These are phyloP conservation scores for Junonia oenone DNA, from an alignment of 2,888 invertebrate genomes.

Conservation along the genomic window DNA sequence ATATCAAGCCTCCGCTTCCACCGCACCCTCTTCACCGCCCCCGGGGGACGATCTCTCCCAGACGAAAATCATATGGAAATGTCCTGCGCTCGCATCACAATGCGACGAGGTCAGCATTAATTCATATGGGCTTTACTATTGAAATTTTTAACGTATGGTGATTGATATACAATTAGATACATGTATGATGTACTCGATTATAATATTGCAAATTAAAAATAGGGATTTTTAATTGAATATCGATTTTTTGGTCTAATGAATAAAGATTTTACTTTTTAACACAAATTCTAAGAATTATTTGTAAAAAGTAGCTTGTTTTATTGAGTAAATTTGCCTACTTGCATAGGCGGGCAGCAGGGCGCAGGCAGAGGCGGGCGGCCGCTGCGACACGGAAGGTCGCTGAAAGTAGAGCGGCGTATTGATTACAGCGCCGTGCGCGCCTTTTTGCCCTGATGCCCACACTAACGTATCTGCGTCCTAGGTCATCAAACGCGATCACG, in stretches of 20 bases:
- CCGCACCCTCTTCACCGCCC: slow-evolving; percentile 46
- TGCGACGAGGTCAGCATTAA: slow-evolving; percentile 2
- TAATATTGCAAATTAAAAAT: too few species aligned
- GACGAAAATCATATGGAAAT: slow-evolving; percentile 57
- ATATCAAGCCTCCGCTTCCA: slow-evolving; percentile 70
- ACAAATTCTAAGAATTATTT: not conserved
- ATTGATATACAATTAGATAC: not conserved
- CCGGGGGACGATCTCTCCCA: slow-evolving; percentile 53
- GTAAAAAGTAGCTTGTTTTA: not conserved
- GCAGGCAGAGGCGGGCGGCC: slow-evolving; percentile 33
- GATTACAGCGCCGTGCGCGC: slow-evolving; percentile 41
- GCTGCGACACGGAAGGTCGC: slow-evolving; percentile 39
- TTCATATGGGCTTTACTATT: not conserved
- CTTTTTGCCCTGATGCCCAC: slow-evolving; percentile 27
- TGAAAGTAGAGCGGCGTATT: slow-evolving; percentile 49
- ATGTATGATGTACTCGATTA: too few species aligned
- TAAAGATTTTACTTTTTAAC: too few species aligned
- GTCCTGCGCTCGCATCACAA: slow-evolving; percentile 31
- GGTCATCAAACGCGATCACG: slow-evolving; percentile 19
- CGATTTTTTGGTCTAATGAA: too few species aligned
- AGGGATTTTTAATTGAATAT: too few species aligned
- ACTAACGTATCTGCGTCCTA: slow-evolving; percentile 17
- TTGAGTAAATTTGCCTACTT: slow-evolving; percentile 11
- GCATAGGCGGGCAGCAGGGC: slow-evolving; percentile 21
- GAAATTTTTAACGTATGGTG: not conserved